Evolutionary conservation across 1,140 invertebrate species (phyloP).

Genomic region (Drosophila oshimai): DNA sequence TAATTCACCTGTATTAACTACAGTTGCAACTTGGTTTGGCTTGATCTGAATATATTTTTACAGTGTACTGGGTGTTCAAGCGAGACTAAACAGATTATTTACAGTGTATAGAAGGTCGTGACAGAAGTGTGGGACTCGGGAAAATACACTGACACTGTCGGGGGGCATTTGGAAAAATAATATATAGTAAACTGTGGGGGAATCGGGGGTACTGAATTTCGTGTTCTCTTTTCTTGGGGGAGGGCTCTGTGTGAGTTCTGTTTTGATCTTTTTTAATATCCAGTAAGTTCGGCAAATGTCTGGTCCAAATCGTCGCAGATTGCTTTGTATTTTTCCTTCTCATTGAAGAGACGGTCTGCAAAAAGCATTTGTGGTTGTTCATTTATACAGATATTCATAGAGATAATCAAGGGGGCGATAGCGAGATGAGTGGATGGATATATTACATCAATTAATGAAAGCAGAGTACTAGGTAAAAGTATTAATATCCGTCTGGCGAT

Average conservation of each 20-base stretch:
- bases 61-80: conserved; percentile 45
- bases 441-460: conserved; percentile 41
- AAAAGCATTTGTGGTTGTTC: conserved; percentile 83
- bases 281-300: conserved; percentile 94
- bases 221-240: conserved; percentile 29
- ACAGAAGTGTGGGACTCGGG: conserved; percentile 20
- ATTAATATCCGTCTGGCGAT: conserved; percentile 35
- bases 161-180: conserved; percentile 1
- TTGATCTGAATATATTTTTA: conserved; percentile 64
- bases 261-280: conserved; percentile 86
- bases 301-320: conserved; percentile 99
- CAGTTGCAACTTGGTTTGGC: conserved; percentile 60
- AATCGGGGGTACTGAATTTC: conserved; percentile 7
- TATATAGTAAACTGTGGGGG: conserved; percentile 21
- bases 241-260: conserved; percentile 28
- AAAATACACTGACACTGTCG: conserved; percentile 29
- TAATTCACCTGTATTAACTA: conserved; percentile 76
- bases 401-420: conserved; percentile 61
- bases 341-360: conserved; percentile 95
- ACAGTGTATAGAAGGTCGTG: conserved; percentile 60
- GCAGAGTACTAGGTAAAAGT: conserved; percentile 31
- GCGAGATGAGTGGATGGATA: conserved; percentile 18
- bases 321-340: conserved; percentile 98
- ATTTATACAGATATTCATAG: conserved; percentile 52
- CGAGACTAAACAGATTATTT: conserved; percentile 73